Evolutionary conservation across 2,797 vertebrate genomes (phyloP), one percentile per base, ranked within the genome.

Genomic region (Labroides dimidiatus): DNA sequence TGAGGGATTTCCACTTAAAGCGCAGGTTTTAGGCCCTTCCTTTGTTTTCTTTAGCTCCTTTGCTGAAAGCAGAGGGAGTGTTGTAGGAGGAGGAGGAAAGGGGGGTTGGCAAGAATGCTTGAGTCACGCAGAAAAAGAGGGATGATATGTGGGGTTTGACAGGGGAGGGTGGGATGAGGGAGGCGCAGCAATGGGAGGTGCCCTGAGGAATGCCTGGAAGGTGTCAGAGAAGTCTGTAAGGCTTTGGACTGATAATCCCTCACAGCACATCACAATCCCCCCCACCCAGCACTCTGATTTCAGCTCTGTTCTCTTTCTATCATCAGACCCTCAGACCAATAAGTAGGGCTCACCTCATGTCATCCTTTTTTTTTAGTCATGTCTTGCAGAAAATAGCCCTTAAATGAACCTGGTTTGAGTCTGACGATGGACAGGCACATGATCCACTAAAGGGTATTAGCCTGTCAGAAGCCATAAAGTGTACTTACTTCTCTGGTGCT

Each of bases 161-260:
- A 80, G 76, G 85, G 65, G 78, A 84, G 85, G 85, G 77, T 84
- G 83, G 75, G 66, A 58, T 67, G 64, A 78, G 75, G 72, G 64
- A 75, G 81, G 70, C 56, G 52, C 47, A 75, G 72, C 56, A 52
- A 67, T 80, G 86, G 84, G 89, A 91, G 84, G 85, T 82, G 72
- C 84, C 85, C 80, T 75, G 69, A 89, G 89, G 93, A 94, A 94
- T 94, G 91, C 87, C 77, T 85, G 77, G 81, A 91, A 90, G 87
- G 83, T 91, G 87, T 90, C 81, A 62, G 70, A 76, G 69, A 82
- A 76, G 78, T 72, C 69, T 78, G 42, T 37, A 64, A 83, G 70
- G 72, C 59, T 88, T 75, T 69, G 77, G 69, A 72, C 80, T 81
- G 89, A 85, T 93, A 87, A 89, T 86, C 84, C 79, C 73, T 61